phyloP scores from a whole-genome alignment of 2,797 vertebrate genomes.

The Halcyon leucocephala region DNA sequence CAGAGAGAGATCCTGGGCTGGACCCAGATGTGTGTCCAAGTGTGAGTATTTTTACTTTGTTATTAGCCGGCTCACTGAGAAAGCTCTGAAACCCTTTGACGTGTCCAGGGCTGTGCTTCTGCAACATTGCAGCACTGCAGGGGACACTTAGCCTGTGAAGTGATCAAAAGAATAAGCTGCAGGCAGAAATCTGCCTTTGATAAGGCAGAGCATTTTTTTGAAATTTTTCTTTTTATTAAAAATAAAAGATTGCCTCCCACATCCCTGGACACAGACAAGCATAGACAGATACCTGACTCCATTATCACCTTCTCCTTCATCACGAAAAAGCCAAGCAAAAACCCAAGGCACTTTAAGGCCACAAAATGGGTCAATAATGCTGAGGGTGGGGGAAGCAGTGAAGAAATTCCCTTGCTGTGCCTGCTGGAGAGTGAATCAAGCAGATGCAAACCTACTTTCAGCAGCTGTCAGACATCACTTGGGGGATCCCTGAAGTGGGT shows the following conservation, averaged over 20 bases:
- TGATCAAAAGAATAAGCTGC: conserved; percentile 6
- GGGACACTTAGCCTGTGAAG: background rate
- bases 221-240: background rate
- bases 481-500: conserved; percentile 8
- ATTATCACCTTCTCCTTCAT: background rate
- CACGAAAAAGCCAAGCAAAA: background rate
- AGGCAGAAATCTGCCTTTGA: background rate
- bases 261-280: background rate
- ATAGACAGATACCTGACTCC: background rate
- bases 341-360: background rate
- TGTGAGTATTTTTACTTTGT: background rate
- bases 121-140: background rate
- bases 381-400: background rate
- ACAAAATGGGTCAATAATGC: background rate
- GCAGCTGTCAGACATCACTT: background rate
- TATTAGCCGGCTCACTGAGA: background rate
- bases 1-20: background rate
- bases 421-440: background rate
- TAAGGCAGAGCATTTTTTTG: background rate
- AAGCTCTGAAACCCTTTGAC: background rate
- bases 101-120: background rate
- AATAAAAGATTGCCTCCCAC: background rate
- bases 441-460: background rate
- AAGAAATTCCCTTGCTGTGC: background rate
- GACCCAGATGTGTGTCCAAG: background rate